phyloP scores from a whole-genome alignment of 2,888 invertebrate species.

The Metellina segmentata region DNA sequence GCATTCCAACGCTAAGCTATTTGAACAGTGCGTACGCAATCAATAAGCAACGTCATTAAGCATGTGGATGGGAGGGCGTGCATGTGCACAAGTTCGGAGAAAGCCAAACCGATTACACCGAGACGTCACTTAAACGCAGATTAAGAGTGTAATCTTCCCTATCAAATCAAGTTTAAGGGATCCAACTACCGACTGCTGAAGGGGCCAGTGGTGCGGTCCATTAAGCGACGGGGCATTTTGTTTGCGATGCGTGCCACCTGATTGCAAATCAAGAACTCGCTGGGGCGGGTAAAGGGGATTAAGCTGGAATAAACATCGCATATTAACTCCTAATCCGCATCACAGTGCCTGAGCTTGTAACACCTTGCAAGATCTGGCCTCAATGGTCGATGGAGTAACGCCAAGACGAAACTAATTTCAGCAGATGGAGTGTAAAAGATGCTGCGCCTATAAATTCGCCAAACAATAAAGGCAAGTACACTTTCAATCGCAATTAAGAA shows the following conservation, averaged over 20 bases:
- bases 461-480: no score
- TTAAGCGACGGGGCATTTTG: conserved; percentile 15
- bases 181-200: neutral
- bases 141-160: conserved; percentile 36
- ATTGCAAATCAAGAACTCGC: neutral
- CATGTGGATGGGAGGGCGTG: neutral
- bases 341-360: neutral
- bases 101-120: conserved; percentile 49
- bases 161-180: conserved; percentile 48
- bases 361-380: no score
- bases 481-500: no score
- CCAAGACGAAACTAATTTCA: no score
- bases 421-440: no score
- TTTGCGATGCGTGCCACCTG: neutral
- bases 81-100: neutral
- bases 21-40: conserved; percentile 14
- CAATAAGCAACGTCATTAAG: conserved; percentile 42
- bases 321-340: conserved; percentile 15
- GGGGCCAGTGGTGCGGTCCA: neutral
- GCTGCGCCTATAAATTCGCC: no score
- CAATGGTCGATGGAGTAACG: no score
- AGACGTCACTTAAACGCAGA: conserved; percentile 54
- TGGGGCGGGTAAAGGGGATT: neutral
- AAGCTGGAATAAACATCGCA: neutral
- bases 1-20: conserved; percentile 23